phyloP scores from a whole-genome alignment of 2,888 invertebrate genomes.

The Halocaridina rubra region DNA sequence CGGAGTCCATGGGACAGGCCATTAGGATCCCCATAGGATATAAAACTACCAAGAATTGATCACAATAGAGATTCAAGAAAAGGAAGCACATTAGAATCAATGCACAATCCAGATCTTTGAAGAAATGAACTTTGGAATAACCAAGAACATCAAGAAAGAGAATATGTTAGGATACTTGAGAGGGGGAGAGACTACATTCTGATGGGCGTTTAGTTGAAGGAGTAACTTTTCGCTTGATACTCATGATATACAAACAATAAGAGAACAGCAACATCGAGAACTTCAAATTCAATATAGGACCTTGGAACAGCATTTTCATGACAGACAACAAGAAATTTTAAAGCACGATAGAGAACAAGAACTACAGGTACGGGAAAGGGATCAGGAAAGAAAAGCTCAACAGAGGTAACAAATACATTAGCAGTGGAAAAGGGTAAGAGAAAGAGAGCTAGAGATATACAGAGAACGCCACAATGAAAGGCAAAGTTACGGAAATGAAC shows the following conservation, averaged over 20 bases:
- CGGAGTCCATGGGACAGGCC: conserved; percentile 51
- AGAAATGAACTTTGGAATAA: conserved; percentile 23
- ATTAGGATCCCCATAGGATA: conserved; percentile 43
- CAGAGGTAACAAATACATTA: conserved; percentile 15
- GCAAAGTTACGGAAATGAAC: conserved; percentile 7
- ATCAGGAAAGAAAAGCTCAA: conserved; percentile 15
- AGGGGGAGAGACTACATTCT: neutral
- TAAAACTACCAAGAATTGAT: neutral
- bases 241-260: conserved; percentile 19
- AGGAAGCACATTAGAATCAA: neutral
- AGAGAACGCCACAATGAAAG: conserved; percentile 15
- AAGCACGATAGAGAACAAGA: conserved; percentile 2
- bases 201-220: neutral
- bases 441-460: neutral
- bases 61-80: conserved; percentile 5
- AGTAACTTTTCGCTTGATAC: conserved; percentile 30
- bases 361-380: conserved; percentile 18
- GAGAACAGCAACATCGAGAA: conserved; percentile 27
- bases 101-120: neutral
- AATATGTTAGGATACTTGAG: conserved; percentile 1
- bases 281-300: conserved; percentile 10
- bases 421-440: conserved; percentile 18
- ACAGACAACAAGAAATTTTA: neutral
- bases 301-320: conserved; percentile 20
- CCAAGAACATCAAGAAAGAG: neutral